Evolutionary conservation across 1,140 invertebrate genomes (phyloP).

Genomic region (Leptonema lineaticorne): DNA sequence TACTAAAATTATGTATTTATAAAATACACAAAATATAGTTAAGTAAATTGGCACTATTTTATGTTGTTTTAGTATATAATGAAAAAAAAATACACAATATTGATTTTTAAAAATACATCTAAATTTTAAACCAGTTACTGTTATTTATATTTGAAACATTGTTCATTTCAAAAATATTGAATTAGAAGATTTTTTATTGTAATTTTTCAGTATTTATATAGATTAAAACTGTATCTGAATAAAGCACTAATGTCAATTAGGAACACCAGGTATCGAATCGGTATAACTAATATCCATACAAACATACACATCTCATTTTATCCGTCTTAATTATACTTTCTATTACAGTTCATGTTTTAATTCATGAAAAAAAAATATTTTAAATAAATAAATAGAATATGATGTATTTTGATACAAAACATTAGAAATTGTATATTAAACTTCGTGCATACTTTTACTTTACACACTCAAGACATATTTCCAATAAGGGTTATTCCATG

Average conservation of each 20-base stretch:
- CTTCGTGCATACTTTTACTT: too few species aligned
- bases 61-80: too few species aligned
- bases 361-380: neutral
- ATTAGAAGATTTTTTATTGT: too few species aligned
- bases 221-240: too few species aligned
- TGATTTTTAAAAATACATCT: neutral
- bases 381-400: neutral
- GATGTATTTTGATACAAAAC: constrained; percentile 10
- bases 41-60: constrained; percentile 13
- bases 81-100: neutral
- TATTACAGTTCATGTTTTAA: too few species aligned
- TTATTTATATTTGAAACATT: neutral
- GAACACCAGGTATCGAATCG: neutral
- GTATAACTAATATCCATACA: too few species aligned
- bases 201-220: too few species aligned
- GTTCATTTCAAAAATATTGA: neutral
- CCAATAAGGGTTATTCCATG: too few species aligned
- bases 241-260: neutral
- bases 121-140: neutral
- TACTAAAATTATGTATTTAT: constrained; percentile 3
- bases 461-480: too few species aligned
- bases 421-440: too few species aligned
- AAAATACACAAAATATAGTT: constrained; percentile 1
- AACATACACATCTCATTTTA: too few species aligned
- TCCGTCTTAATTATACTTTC: too few species aligned